Conservation (phyloP, 2,113 vertebrate species). For the Aldabrachelys gigantea region DNA sequence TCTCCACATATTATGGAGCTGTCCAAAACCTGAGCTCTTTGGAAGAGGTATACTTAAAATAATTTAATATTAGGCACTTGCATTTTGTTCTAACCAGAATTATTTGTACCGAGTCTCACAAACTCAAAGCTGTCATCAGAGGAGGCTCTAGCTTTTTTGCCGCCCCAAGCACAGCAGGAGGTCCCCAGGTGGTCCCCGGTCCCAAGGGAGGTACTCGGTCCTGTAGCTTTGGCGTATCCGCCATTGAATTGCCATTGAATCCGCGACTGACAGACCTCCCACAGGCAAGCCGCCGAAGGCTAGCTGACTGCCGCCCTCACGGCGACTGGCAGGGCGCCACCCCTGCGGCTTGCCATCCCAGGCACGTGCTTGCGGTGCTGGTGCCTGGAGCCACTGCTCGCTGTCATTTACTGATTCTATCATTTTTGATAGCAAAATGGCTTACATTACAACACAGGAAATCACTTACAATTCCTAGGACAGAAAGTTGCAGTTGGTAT, state of each 20-base stretch:
- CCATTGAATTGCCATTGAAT: too few species aligned
- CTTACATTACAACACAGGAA: background rate
- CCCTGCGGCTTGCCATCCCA: too few species aligned
- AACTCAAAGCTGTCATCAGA: background rate
- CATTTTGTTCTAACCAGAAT: background rate
- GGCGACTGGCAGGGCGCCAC: too few species aligned
- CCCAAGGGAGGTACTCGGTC: too few species aligned
- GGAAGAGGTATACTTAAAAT: background rate
- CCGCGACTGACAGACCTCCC: too few species aligned
- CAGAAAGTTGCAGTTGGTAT: background rate
- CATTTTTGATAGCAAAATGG: background rate
- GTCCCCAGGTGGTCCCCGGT: too few species aligned
- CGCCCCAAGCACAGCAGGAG: too few species aligned
- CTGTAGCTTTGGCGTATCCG: too few species aligned
- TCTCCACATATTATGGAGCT: background rate
- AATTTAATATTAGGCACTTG: background rate
- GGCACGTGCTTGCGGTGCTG: too few species aligned
- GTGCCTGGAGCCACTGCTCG: background rate
- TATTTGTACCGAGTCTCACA: background rate
- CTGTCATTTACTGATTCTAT: background rate
- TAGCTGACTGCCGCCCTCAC: too few species aligned
- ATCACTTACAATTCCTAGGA: background rate
- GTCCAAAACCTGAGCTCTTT: background rate
- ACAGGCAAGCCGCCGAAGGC: too few species aligned
- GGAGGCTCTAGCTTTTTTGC: too few species aligned